Evolutionary conservation across 2,797 vertebrate species (phyloP), one percentile per base, ranked within the genome.

Genomic region (Xenops minutus): DNA sequence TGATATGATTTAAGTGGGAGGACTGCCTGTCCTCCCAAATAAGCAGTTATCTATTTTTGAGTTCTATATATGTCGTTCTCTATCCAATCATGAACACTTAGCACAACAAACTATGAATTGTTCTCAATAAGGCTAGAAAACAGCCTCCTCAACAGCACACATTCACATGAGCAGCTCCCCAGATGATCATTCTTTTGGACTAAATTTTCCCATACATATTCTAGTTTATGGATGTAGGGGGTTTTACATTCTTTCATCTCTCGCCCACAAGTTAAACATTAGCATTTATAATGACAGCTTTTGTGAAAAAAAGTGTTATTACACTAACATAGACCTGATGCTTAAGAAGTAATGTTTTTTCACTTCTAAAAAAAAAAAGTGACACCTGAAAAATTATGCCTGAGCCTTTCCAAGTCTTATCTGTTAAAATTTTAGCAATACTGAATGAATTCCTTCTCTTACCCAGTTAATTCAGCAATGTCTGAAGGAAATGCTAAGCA

Each of bases 11-110:
- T 91, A 78, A 94, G 95, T 93, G 84, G 96, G 93, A 96, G 91
- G 91, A 96, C 91, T 95, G 96, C 89, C 82, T 96, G 92, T 95
- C 89, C 85, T 96, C 89, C 92, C 80, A 93, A 96, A 93, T 94
- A 94, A 95, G 93, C 83, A 49, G 76, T 94, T 90, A 78, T 86
- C 94, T 94, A 76, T 92, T 96, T 96, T 51, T 88, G 93, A 95
- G 91, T 92, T 95, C 92, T 93, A 88, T 94, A 73, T 86, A 86
- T 74, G 93, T 96, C 71, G 4, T 54, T 10, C 59, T 90, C 85
- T 79, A 93, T 92, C 89, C 91, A 96, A 73, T 90, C 96, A 96
- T 9, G 55, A 96, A 79, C 69, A 90, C 69, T 84, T 86, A 88
- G 69, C 85, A 88, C 83, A 94, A 83, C 69, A 88, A 94, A 93